A percentile compares a stretch with the other conserved stretches of the same genome.
Conservation (phyloP, 2,113 vertebrate genomes). For the Bungarus multicinctus region DNA sequence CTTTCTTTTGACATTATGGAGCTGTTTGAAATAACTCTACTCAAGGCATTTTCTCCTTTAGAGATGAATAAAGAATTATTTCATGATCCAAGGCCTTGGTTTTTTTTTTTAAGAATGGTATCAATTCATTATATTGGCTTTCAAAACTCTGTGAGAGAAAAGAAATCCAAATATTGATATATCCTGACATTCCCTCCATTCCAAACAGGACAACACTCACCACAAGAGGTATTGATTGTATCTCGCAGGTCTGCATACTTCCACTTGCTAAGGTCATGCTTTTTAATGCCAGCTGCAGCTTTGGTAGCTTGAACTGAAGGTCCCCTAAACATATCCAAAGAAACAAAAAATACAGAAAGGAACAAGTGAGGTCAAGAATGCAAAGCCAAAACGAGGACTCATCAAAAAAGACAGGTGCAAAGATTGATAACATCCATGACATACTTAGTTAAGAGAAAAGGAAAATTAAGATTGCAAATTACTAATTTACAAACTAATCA, state of each 20-base stretch:
- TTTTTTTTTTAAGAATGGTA: neutral
- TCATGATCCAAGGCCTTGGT: neutral
- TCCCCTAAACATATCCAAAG: constrained; percentile 69
- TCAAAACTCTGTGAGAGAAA: constrained; percentile 11
- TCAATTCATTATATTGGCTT: neutral
- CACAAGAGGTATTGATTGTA: constrained; percentile 97
- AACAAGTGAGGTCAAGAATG: neutral
- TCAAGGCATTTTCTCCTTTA: neutral
- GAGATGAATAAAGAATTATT: neutral
- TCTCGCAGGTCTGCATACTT: constrained; percentile 96
- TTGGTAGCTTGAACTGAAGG: constrained; percentile 88
- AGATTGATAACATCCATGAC: neutral
- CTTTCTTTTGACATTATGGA: neutral
- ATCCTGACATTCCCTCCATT: neutral
- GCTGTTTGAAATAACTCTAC: neutral
- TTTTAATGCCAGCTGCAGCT: constrained; percentile 83
- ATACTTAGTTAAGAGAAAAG: neutral
- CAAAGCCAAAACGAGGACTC: neutral
- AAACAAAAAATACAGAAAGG: neutral
- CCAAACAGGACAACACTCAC: constrained; percentile 64
- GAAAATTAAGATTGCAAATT: neutral
- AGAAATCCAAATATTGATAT: neutral
- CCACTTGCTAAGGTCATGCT: constrained; percentile 96
- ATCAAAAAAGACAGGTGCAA: neutral
- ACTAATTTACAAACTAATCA: neutral